Percentiles rank a stretch among this genome's conserved stretches.
phyloP scores from a whole-genome alignment of 2,888 invertebrate genomes.

The Hirtodrosophila cameraria region DNA sequence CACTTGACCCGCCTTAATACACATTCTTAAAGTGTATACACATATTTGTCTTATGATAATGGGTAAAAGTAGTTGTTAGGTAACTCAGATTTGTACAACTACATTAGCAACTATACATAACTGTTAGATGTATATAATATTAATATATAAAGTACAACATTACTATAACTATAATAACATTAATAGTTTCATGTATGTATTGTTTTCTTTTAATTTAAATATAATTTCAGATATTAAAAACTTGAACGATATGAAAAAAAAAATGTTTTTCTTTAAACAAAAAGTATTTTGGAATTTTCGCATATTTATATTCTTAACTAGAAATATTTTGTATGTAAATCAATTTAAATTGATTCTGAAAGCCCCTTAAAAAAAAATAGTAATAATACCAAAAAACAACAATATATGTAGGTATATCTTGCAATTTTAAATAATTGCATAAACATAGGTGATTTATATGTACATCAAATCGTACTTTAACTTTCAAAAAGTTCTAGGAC shows the following conservation, averaged over 20 bases:
- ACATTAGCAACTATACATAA: slow-evolving; percentile 35
- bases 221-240: slow-evolving; percentile 37
- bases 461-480: slow-evolving; percentile 44
- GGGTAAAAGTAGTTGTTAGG: slow-evolving; percentile 13
- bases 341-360: slow-evolving; percentile 5
- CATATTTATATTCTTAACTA: slow-evolving; percentile 61
- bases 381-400: slow-evolving; percentile 1
- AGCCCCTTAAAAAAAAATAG: slow-evolving; percentile 10
- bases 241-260: slow-evolving; percentile 37
- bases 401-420: slow-evolving; percentile 8
- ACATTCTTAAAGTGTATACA: no score
- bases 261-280: slow-evolving; percentile 34
- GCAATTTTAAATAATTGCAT: slow-evolving; percentile 1
- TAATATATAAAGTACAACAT: slow-evolving; percentile 19
- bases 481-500: slow-evolving; percentile 32
- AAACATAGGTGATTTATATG: slow-evolving; percentile 1
- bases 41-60: slow-evolving; percentile 4
- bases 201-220: slow-evolving; percentile 24
- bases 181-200: slow-evolving; percentile 41
- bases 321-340: slow-evolving; percentile 39
- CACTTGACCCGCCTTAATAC: no score
- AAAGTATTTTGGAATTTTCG: slow-evolving; percentile 65
- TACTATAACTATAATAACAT: slow-evolving; percentile 33
- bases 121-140: slow-evolving; percentile 22
- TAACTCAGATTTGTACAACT: slow-evolving; percentile 38